phyloP scores from a whole-genome alignment of 2,797 vertebrate species.

The Cynopterus sphinx region DNA sequence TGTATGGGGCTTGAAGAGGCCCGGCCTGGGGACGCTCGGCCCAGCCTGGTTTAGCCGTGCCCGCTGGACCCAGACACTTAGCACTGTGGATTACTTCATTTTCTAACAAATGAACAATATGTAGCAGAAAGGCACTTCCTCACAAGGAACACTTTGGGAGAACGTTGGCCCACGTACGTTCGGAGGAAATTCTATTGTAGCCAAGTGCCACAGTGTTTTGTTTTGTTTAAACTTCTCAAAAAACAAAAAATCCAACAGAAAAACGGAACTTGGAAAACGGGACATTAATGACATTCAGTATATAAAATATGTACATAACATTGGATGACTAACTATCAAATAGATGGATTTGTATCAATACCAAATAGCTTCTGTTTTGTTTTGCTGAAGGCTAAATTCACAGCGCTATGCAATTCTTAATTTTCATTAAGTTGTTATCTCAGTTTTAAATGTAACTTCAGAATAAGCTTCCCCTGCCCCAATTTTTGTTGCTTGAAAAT shows the following conservation, averaged over 20 bases:
- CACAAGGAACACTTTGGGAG: slow-evolving; percentile 83
- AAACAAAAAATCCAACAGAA: slow-evolving; percentile 75
- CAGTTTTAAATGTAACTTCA: slow-evolving; percentile 90
- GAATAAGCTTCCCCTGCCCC: slow-evolving; percentile 89
- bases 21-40: slow-evolving; percentile 58
- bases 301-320: slow-evolving; percentile 93
- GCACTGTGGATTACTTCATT: slow-evolving; percentile 85
- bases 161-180: slow-evolving; percentile 78
- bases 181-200: slow-evolving; percentile 70
- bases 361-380: slow-evolving; percentile 92
- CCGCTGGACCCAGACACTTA: slow-evolving; percentile 77
- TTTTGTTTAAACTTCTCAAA: slow-evolving; percentile 82
- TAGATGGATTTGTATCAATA: slow-evolving; percentile 91
- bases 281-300: slow-evolving; percentile 87
- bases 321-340: slow-evolving; percentile 87
- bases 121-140: slow-evolving; percentile 97
- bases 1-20: slow-evolving; percentile 80
- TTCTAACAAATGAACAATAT: slow-evolving; percentile 88
- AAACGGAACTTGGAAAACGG: slow-evolving; percentile 84
- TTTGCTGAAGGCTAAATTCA: slow-evolving; percentile 89
- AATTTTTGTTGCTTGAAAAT: slow-evolving; percentile 89
- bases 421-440: slow-evolving; percentile 87
- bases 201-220: slow-evolving; percentile 83
- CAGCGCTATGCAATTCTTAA: slow-evolving; percentile 96
- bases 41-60: slow-evolving; percentile 76